These are phyloP conservation scores for Glyphotaelius pellucidus DNA, from an alignment of 2,888 invertebrate genomes.

Conservation along the genomic window DNA sequence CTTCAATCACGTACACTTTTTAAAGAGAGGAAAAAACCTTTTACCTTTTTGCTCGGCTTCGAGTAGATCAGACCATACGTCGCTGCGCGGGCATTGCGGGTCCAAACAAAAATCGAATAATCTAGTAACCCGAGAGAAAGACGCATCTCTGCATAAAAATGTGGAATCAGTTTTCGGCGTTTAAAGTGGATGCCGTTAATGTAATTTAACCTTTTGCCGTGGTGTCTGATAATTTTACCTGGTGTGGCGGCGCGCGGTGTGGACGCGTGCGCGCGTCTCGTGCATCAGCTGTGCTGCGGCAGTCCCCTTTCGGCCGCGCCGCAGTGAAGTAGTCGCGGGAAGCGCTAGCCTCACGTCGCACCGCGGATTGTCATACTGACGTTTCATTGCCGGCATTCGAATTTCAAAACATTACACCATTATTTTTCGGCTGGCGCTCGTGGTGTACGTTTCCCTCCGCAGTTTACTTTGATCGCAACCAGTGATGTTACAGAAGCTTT, in stretches of 20 bases:
- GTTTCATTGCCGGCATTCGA: constrained; percentile 51
- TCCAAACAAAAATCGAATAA: constrained; percentile 68
- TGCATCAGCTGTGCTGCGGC: constrained; percentile 67
- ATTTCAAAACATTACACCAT: constrained; percentile 44
- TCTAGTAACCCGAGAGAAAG: constrained; percentile 64
- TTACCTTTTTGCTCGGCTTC: constrained; percentile 30
- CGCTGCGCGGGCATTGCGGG: constrained; percentile 64
- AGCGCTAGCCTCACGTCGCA: constrained; percentile 68
- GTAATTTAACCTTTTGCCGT: neutral
- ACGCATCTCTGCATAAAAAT: constrained; percentile 70
- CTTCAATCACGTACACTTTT: constrained; percentile 16
- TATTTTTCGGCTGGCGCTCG: constrained; percentile 29
- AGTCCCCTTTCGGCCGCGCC: constrained; percentile 70
- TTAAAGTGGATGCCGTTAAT: constrained; percentile 57
- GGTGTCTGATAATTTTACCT: neutral
- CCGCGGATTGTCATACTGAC: constrained; percentile 68
- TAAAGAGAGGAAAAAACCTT: neutral
- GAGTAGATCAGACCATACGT: constrained; percentile 57
- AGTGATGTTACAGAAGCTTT: constrained; percentile 38
- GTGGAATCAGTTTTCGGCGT: constrained; percentile 68
- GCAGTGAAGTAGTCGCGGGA: constrained; percentile 65
- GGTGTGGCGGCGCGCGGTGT: constrained; percentile 61
- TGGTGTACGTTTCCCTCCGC: constrained; percentile 19
- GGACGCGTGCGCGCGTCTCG: constrained; percentile 67
- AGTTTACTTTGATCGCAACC: neutral